These are phyloP conservation scores for Crocodylus rhombifer DNA, from an alignment of 2,797 vertebrate species.

Conservation along the genomic window DNA sequence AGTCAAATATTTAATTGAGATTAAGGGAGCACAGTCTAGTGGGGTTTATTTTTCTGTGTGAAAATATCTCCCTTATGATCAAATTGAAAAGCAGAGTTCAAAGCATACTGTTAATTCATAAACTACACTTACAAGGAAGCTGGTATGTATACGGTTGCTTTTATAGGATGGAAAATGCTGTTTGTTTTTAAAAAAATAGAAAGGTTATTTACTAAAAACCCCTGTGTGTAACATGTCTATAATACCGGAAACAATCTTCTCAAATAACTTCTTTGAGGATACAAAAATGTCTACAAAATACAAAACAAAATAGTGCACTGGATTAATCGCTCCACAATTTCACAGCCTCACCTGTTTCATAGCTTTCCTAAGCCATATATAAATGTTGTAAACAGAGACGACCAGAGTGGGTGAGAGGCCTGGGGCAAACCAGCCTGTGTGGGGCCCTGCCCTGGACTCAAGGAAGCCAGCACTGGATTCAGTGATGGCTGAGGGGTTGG, in stretches of 20 bases:
- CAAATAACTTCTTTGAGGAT: constrained; percentile 53
- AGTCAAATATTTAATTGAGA: constrained; percentile 52
- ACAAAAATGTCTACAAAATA: constrained; percentile 53
- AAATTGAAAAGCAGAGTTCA: constrained; percentile 55
- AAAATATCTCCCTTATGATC: constrained; percentile 42
- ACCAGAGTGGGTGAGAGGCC: no score
- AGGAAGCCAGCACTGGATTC: no score
- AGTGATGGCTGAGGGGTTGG: no score
- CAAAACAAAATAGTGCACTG: constrained; percentile 26
- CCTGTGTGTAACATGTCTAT: constrained; percentile 40
- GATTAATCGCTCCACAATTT: constrained; percentile 40
- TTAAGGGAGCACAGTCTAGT: constrained; percentile 56
- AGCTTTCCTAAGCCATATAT: constrained; percentile 49
- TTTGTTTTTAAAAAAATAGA: constrained; percentile 69
- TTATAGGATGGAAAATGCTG: constrained; percentile 59
- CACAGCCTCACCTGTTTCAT: constrained; percentile 56
- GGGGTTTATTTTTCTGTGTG: constrained; percentile 14
- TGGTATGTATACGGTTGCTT: constrained; percentile 57
- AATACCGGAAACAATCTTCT: constrained; percentile 62
- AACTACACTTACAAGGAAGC: constrained; percentile 53
- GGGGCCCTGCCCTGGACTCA: no score
- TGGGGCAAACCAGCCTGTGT: no score
- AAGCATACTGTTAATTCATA: constrained; percentile 64
- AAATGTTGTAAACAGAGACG: constrained; percentile 4
- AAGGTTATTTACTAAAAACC: constrained; percentile 69